Base-by-base conservation (phyloP, 2,113 vertebrate genomes). In the Sapajus apella region DNA sequence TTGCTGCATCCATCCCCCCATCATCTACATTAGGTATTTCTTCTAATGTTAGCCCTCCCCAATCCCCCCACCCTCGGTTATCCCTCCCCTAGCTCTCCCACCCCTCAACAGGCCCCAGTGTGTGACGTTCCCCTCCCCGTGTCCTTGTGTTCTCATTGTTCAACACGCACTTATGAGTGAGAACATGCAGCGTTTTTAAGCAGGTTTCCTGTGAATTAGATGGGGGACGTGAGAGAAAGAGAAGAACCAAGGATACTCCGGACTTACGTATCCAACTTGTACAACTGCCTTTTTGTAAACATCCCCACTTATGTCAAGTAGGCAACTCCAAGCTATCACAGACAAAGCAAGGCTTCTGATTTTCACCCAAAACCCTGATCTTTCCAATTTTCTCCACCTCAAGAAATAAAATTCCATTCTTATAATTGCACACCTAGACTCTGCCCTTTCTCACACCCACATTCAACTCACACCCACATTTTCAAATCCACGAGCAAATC, bases 241-340 rank as follows among this genome's bases (percentile, higher is more conserved):
- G 64, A 43, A 75, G 37, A 16, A 2, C 70, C 37, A 30, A 37
- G 80, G 47, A 37, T 23, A 20, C 47, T 84, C 21, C 18, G 23
- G 40, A 76, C 5, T 43, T 8, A 56, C 2, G 10, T n/a, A 45
- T 56, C 70, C 56, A 2, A 8, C 6, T 0, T 5, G 9, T 45
- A 40, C 45, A 8, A 25, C 6, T 17, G 21, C 11, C 58, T 45
- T 75, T 6, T 1, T 64, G 61, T 30, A 5, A 37, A 4, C 21
- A 16, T 64, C 16, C 16, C 2, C 55, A 13, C 14, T 21, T 9
- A 45, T 12, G 25, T 56, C 93, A 30, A 13, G 50, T 1, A 23
- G 45, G 47, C 37, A 37, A 32, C 30, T 14, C 21, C 37, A 16
- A 2, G 8, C 50, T 47, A 17, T 16, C 5, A 3, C 1, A 0